Percentiles rank a stretch among this genome's conserved stretches.
These are phyloP conservation scores for Phodopus roborovskii DNA, from an alignment of 2,113 vertebrate species.

Conservation along the genomic window DNA sequence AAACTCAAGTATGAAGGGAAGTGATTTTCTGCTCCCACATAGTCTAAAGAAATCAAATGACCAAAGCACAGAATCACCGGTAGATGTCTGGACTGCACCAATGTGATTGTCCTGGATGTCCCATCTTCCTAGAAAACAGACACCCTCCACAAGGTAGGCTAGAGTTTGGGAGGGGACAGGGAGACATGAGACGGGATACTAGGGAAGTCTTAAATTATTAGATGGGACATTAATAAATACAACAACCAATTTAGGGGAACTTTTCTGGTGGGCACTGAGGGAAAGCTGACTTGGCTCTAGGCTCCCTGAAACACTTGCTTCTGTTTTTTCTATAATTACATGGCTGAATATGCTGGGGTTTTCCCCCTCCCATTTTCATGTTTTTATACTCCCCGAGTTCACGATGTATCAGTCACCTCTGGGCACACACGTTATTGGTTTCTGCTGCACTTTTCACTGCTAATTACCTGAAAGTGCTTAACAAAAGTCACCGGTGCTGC, in stretches of 20 bases:
- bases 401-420: background rate
- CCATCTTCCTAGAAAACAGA: background rate
- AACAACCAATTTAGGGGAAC: background rate
- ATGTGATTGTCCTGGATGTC: background rate
- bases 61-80: background rate
- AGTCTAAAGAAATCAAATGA: slow-evolving; percentile 9
- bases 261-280: background rate
- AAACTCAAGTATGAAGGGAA: background rate
- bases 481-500: background rate
- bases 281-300: background rate
- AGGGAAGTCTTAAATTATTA: background rate
- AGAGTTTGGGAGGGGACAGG: background rate
- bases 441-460: background rate
- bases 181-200: background rate
- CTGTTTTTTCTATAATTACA: background rate
- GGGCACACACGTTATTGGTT: background rate
- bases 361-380: background rate
- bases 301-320: background rate
- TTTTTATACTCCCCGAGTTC: background rate
- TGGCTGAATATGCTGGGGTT: background rate
- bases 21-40: background rate
- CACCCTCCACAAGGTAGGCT: background rate
- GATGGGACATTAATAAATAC: background rate
- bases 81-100: background rate
- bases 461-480: background rate